phyloP scores from a whole-genome alignment of 1,140 invertebrate species.

The Phthorimaea operculella region DNA sequence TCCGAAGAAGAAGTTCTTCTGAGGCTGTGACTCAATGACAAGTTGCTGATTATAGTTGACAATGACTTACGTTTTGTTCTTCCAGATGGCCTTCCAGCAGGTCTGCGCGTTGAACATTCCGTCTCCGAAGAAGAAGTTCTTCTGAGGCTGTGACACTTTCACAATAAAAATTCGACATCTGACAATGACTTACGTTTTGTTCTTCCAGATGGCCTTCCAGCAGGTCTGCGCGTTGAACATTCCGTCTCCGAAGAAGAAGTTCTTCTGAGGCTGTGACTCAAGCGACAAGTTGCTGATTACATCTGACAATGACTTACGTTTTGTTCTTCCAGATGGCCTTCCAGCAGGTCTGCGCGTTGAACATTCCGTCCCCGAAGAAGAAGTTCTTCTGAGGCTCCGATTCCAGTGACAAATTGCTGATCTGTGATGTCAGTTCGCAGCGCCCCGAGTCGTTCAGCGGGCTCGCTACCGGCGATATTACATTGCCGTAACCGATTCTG shows the following conservation, averaged over 20 bases:
- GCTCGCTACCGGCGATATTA: slow-evolving; percentile 40
- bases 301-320: slow-evolving; percentile 38
- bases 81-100: slow-evolving; percentile 50
- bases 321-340: slow-evolving; percentile 48
- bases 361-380: slow-evolving; percentile 34
- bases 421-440: slow-evolving; percentile 12
- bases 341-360: slow-evolving; percentile 34
- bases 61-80: slow-evolving; percentile 41
- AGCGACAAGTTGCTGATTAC: too few relatives aligned
- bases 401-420: slow-evolving; percentile 14
- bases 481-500: slow-evolving; percentile 30
- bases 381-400: slow-evolving; percentile 20
- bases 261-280: too few relatives aligned
- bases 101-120: slow-evolving; percentile 25
- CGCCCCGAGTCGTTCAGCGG: slow-evolving; percentile 25
- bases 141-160: too few relatives aligned
- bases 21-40: too few relatives aligned
- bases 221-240: slow-evolving; percentile 27
- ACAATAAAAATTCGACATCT: too few relatives aligned
- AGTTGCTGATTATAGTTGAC: too few relatives aligned
- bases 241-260: slow-evolving; percentile 42
- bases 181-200: slow-evolving; percentile 42
- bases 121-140: slow-evolving; percentile 46
- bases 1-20: slow-evolving; percentile 51
- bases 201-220: slow-evolving; percentile 49